Base-by-base conservation (phyloP, 2,797 vertebrate species). In the Mormyrus proboscirostris region DNA sequence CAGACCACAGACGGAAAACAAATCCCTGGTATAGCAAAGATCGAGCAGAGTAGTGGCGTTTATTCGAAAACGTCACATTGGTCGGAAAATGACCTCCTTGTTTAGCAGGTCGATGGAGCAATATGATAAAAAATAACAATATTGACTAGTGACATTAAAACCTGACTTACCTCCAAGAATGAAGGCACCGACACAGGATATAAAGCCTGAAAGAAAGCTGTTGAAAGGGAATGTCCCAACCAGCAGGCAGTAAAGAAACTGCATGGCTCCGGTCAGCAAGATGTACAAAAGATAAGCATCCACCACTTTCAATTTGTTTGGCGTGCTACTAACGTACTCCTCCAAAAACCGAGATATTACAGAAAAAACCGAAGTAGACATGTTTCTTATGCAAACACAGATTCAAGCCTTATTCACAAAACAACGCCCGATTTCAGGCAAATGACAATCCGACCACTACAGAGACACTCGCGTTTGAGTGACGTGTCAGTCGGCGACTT, bases 181-280 rank as follows among this genome's bases (percentile, higher is more conserved):
- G 94, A 99, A 99, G 62, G 96, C 96, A 33, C 97, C 98, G 89
- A 99, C 98, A 88, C 98, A 99, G 0, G 98, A 97, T 94, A 98
- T 99, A 95, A 99, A 99, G 88, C 98, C 98, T 3, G 98, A 98
- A 76, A 99, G 95, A 94, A 99, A 99, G 91, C 98, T 99, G 91
- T 99, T 99, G 96, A 99, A 99, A 29, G 98, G 98, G 91, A 99
- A 99, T 25, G 97, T 99, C 49, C 98, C 98, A 53, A 99, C 98
- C 89, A 99, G 95, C 69, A 98, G 95, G 91, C 98, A 99, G 95
- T 99, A 99, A 9, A 99, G 95, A 93, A 99, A 99, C 94, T 99
- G 98, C 90, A 99, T 94, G 22, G 96, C 98, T 8, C 98, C 98
- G 0, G 97, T 99, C 90, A 99, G 93, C 94, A 99, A 82, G 91